phyloP scores from a whole-genome alignment of 2,113 vertebrate species.

The Pachycephala philippinensis region DNA sequence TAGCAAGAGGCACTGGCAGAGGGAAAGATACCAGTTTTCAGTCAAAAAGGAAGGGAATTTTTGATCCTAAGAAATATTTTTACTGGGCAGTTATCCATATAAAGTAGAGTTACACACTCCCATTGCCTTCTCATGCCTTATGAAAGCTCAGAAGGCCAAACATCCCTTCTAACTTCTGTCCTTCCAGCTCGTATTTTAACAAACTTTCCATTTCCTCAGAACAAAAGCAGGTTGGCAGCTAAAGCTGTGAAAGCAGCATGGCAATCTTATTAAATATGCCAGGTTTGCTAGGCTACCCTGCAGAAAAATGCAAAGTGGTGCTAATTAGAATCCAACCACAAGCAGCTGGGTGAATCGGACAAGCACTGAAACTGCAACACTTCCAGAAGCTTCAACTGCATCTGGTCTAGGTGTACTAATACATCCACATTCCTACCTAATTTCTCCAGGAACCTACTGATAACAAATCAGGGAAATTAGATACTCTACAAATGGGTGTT shows the following conservation, averaged over 20 bases:
- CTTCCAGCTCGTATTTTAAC: not conserved
- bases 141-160: not conserved
- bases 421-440: not conserved
- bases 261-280: not conserved
- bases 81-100: not conserved
- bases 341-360: not conserved
- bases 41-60: not conserved
- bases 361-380: not conserved
- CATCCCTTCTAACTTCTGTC: not conserved
- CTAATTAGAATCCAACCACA: not conserved
- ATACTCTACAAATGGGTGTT: rapidly evolving
- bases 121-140: not conserved
- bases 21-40: not conserved
- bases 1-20: not conserved
- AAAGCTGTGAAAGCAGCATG: not conserved
- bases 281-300: not conserved
- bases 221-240: not conserved
- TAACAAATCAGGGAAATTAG: not conserved
- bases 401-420: not conserved
- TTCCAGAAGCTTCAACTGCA: not conserved
- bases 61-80: not conserved
- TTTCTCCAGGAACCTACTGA: not conserved
- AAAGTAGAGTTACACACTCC: not conserved
- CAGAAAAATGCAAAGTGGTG: not conserved
- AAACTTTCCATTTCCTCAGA: not conserved